These are phyloP conservation scores for Griposia aprilina DNA, from an alignment of 2,888 invertebrate species.

Conservation along the genomic window DNA sequence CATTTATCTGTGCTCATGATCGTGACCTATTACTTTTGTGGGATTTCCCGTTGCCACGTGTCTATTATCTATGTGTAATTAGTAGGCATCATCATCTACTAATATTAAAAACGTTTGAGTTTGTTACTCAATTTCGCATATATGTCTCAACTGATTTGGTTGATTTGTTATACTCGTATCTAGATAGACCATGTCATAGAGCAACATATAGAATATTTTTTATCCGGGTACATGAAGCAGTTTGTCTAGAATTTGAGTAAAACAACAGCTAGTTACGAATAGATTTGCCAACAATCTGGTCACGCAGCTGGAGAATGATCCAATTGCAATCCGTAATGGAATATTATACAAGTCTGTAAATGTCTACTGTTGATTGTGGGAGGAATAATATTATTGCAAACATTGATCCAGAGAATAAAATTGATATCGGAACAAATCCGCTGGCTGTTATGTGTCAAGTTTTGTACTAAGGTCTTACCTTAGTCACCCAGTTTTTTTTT, in stretches of 20 bases:
- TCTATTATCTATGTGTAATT: slow-evolving; percentile 5
- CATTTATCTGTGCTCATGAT: slow-evolving; percentile 21
- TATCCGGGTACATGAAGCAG: neutral
- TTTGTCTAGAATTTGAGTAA: neutral
- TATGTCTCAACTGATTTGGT: neutral
- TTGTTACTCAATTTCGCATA: neutral
- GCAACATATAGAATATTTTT: rapidly evolving
- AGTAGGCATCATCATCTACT: slow-evolving; percentile 20
- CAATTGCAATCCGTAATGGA: slow-evolving; percentile 11
- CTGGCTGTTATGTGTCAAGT: neutral
- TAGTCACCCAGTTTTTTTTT: neutral
- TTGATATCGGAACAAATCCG: slow-evolving; percentile 5
- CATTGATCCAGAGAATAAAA: neutral
- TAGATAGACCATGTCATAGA: neutral
- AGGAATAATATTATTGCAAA: slow-evolving; percentile 18
- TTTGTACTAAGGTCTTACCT: neutral
- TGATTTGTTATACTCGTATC: neutral
- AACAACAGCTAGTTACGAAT: neutral
- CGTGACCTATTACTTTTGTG: slow-evolving; percentile 45
- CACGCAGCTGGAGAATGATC: slow-evolving; percentile 30
- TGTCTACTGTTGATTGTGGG: neutral
- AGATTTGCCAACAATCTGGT: neutral
- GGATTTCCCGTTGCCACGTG: slow-evolving; percentile 49
- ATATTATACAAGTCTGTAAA: slow-evolving; percentile 11
- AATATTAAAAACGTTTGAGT: neutral